Percentiles rank a stretch among this genome's conserved stretches.
phyloP scores from a whole-genome alignment of 92 coral and sea anemone genomes.

The Phenganax stokvisi region DNA sequence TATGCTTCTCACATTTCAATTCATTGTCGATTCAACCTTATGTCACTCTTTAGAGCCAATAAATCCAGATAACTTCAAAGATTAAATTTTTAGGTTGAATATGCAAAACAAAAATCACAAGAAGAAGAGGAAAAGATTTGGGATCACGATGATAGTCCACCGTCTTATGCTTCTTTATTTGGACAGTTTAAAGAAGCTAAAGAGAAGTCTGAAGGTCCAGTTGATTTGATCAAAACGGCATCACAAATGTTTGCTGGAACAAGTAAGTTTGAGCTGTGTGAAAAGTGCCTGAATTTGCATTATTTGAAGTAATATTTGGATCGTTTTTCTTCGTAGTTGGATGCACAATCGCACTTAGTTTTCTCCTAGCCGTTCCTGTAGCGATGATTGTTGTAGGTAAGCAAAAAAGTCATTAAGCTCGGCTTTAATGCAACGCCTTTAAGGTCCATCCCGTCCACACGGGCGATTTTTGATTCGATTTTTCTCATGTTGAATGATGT shows the following conservation, averaged over 20 bases:
- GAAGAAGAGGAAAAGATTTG: conserved; percentile 94
- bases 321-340: conserved; percentile 65
- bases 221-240: conserved; percentile 87
- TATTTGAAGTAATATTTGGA: not conserved
- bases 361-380: conserved; percentile 87
- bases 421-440: too few species aligned
- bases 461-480: too few species aligned
- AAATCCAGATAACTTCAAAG: too few species aligned
- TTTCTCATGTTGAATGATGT: too few species aligned
- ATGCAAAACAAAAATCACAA: conserved; percentile 49
- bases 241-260: conserved; percentile 96
- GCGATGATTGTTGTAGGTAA: conserved; percentile 99
- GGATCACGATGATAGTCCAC: conserved; percentile 72
- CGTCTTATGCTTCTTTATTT: conserved; percentile 80
- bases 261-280: conserved; percentile 57
- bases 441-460: too few species aligned
- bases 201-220: conserved; percentile 87
- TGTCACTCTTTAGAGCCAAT: too few species aligned
- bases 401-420: not conserved
- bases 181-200: conserved; percentile 97
- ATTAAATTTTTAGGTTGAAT: conserved; percentile 51
- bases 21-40: too few species aligned
- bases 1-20: too few species aligned
- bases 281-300: not conserved
- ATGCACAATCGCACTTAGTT: conserved; percentile 86